Percentiles rank a stretch among this genome's conserved stretches.
Conservation (phyloP, 2,888 invertebrate species). For the Mesorhabditis belari region DNA sequence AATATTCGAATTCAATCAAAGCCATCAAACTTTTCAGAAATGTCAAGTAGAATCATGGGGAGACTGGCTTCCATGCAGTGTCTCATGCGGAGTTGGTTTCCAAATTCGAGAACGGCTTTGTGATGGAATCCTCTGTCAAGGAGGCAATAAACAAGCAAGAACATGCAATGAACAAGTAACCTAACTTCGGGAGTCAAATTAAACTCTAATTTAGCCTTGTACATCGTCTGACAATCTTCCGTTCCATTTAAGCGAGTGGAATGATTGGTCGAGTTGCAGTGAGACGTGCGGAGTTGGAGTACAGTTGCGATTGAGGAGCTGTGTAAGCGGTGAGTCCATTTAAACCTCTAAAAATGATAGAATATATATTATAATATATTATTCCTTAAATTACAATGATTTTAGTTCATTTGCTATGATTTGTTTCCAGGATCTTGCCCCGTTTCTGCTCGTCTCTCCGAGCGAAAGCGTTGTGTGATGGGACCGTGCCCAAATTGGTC, state of each 20-base stretch:
- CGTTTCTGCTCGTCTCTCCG: slow-evolving; percentile 9
- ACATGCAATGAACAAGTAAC: slow-evolving; percentile 48
- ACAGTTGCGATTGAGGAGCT: slow-evolving; percentile 1
- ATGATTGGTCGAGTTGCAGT: slow-evolving; percentile 61
- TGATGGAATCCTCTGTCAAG: slow-evolving; percentile 37
- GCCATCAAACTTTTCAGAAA: slow-evolving; percentile 13
- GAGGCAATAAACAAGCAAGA: slow-evolving; percentile 45
- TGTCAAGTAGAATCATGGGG: slow-evolving; percentile 37
- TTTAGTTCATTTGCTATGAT: no score
- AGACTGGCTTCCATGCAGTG: slow-evolving; percentile 48
- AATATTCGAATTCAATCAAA: no score
- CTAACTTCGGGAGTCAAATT: neutral
- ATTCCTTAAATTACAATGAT: no score
- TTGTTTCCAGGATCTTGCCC: slow-evolving; percentile 12
- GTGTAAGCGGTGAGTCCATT: slow-evolving; percentile 1
- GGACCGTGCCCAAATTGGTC: slow-evolving; percentile 28
- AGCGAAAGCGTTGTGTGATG: slow-evolving; percentile 29
- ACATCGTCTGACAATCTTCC: slow-evolving; percentile 6
- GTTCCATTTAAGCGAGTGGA: slow-evolving; percentile 57
- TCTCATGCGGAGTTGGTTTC: slow-evolving; percentile 50
- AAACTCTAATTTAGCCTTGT: slow-evolving; percentile 12
- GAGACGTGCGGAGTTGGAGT: slow-evolving; percentile 38
- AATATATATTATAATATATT: no score
- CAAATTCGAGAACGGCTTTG: slow-evolving; percentile 45
- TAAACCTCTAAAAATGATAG: slow-evolving; percentile 1